Evolutionary conservation across 2,113 vertebrate species (phyloP), one percentile per base, ranked within the genome.

Genomic region (Chaetops frenatus): DNA sequence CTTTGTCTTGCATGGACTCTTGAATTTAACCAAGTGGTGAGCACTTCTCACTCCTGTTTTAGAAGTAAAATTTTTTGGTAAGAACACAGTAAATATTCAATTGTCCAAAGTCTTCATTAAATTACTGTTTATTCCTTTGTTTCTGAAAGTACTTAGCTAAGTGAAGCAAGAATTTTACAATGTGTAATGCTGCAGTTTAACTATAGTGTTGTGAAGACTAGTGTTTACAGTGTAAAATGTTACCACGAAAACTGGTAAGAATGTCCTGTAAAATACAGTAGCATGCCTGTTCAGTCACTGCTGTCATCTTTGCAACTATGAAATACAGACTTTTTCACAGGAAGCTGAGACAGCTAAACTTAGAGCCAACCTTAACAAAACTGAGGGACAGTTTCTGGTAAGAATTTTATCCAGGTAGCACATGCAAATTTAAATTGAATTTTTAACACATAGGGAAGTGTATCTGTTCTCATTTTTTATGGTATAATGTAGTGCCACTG

Each of bases 121-220:
- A 25, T 88, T 65, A 81, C n/a, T 76, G 35, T 66, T 72, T 76
- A 77, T 65, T 91, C 45, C 65, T 94, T 69, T 81, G 60, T 90
- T 90, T 91, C 76, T 90, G 50, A n/a, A 86, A 88, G 85, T 87
- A 93, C 67, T 96, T 87, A 83, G 90, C 45, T 82, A 91, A 86
- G 60, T 93, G 85, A 88, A 93, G 85, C 69, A 47, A 73, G 90
- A 71, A 35, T 90, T 51, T 33, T 77, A 78, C 45, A 67, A 35
- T 71, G 64, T 86, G 65, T 92, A 81, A 93, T 88, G 88, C 91
- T 95, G 80, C 94, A 92, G 56, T 81, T 82, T 91, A 92, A 87
- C 84, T 94, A 51, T 95, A 74, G 95, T 96, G 90, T 94, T 92
- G 88, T 96, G 74, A 61, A 86, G 80, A 74, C 78, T 88, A 44